Conservation (phyloP, 2,888 invertebrate genomes). For the Lithophane leautieri region DNA sequence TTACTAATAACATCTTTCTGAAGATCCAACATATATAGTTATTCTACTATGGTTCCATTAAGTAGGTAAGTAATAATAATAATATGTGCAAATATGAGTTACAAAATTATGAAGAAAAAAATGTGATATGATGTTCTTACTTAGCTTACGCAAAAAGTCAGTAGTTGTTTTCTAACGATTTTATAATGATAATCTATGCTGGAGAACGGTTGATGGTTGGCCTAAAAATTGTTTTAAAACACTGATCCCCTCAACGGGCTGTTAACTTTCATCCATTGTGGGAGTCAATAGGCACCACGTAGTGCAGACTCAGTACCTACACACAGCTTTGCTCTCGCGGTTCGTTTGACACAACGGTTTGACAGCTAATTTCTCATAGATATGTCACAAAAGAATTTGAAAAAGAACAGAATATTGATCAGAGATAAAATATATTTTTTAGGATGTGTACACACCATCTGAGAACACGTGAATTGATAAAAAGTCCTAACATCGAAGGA, state of each 20-base stretch:
- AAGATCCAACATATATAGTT: background rate
- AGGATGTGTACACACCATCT: background rate
- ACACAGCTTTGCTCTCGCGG: background rate
- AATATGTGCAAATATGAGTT: background rate
- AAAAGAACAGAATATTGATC: background rate
- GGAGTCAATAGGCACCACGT: background rate
- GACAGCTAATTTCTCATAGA: background rate
- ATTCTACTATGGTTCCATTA: background rate
- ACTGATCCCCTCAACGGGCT: background rate
- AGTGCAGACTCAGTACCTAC: background rate
- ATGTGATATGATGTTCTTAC: background rate
- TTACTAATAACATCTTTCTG: conserved; percentile 1
- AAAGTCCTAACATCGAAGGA: background rate
- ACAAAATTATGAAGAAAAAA: background rate
- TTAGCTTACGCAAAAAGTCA: background rate
- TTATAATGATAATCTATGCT: background rate
- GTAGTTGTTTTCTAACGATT: background rate
- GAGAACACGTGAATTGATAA: background rate
- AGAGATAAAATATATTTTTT: background rate
- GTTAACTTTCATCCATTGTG: background rate
- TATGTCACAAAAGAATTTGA: background rate
- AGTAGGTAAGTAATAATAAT: background rate
- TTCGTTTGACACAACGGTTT: background rate
- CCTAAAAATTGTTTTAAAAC: no score
- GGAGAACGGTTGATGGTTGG: background rate